Evolutionary conservation across 2,113 vertebrate genomes (phyloP), one percentile per base, ranked within the genome.

Genomic region (Lota lota): DNA sequence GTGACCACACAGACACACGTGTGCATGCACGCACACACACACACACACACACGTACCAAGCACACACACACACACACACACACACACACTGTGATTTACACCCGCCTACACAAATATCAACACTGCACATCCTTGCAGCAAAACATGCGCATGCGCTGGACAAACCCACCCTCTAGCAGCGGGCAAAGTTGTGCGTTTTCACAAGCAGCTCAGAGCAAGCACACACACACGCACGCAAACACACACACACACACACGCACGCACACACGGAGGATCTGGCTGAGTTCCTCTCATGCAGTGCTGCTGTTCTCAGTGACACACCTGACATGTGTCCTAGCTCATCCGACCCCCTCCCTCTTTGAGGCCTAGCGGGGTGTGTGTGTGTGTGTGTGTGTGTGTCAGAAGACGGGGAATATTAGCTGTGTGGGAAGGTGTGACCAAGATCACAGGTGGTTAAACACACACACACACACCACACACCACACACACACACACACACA

Each of bases 41-140:
- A n/a, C 53, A 54, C 53, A 54, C 53, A 54, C 53, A 54, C 51
- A 53, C 56, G 18, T 10, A 53, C 4, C 77, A 66, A 69, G 67
- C 59, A 69, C 73, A 76, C 22, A 67, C 28, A 75, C 72, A 81
- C 79, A 75, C 87, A 85, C 83, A 74, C 84, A 80, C 84, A 86
- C 85, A 79, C 81, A 74, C 54, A 80, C 72, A 87, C 77, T 77
- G 63, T 63, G 75, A 83, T 81, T 79, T 67, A 47, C 75, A 78
- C 22, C 61, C 76, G 60, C 72, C 73, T 72, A 73, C 79, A 81
- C 53, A 54, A 16, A 54, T n/a, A 54, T 14, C 53, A 54, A n/a
- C 53, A 54, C 18, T 3, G 53, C 53, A 54, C 15, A 40, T 10
- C n/a, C 24, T 36, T n/a, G 57, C 18, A 20, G n/a, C 57, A 21